Conservation (phyloP, 1,140 invertebrate species). For the Drosophila malerkotliana region DNA sequence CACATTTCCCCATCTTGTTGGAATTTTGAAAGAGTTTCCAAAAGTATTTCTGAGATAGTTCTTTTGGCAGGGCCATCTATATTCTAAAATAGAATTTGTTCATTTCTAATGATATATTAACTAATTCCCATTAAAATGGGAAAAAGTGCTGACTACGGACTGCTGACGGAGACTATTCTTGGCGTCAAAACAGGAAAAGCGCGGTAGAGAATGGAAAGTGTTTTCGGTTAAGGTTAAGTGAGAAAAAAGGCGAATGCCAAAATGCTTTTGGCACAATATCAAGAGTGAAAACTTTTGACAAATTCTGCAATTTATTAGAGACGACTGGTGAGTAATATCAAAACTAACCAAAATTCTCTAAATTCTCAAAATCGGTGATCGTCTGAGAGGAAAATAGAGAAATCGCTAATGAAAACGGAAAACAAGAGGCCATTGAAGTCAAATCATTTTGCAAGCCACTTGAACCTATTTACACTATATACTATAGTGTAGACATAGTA, state of each 20-base stretch:
- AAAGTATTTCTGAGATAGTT: conserved; percentile 30
- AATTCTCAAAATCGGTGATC: conserved; percentile 17
- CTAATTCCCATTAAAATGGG: conserved; percentile 58
- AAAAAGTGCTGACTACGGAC: conserved; percentile 16
- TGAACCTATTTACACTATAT: conserved; percentile 14
- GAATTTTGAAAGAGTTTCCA: conserved; percentile 50
- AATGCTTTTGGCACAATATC: conserved; percentile 46
- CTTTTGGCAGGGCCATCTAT: conserved; percentile 3
- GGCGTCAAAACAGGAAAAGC: conserved; percentile 10
- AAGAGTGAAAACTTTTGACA: conserved; percentile 56
- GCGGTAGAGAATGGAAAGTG: conserved; percentile 27
- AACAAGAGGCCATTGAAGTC: conserved; percentile 2
- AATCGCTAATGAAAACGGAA: conserved; percentile 1
- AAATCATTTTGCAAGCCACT: conserved; percentile 1
- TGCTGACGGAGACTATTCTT: conserved; percentile 44
- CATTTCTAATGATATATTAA: conserved; percentile 54
- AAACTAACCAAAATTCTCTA: background rate
- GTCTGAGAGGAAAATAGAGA: conserved; percentile 3
- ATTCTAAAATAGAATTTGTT: conserved; percentile 32
- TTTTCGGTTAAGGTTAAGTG: conserved; percentile 59
- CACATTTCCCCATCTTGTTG: conserved; percentile 14
- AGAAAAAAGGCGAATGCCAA: conserved; percentile 34
- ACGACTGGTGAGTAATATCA: conserved; percentile 17
- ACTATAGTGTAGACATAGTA: conserved; percentile 6
- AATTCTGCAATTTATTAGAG: conserved; percentile 66